These are phyloP conservation scores for Sula dactylatra DNA, from an alignment of 2,113 vertebrate species.

Conservation along the genomic window DNA sequence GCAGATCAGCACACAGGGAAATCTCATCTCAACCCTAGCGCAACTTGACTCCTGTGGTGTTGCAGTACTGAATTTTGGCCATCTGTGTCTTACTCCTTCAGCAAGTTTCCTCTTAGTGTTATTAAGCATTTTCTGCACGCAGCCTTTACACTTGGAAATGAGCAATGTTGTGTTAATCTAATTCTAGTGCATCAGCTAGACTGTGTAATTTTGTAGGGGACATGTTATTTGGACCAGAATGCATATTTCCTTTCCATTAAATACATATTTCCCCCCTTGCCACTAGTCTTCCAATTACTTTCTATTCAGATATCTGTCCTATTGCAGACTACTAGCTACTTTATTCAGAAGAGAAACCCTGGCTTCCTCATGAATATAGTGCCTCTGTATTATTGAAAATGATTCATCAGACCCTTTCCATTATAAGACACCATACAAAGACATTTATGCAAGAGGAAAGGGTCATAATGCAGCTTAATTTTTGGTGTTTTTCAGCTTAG, in stretches of 20 bases:
- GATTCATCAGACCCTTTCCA: neutral
- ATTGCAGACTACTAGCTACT: neutral
- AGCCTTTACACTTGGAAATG: conserved; percentile 70
- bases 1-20: conserved; percentile 2
- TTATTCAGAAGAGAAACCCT: neutral
- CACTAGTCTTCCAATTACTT: neutral
- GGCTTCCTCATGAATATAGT: neutral
- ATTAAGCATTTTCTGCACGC: conserved; percentile 68
- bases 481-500: neutral
- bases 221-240: neutral
- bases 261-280: neutral
- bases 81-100: conserved; percentile 67
- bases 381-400: neutral
- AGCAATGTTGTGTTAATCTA: conserved; percentile 52
- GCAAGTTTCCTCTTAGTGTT: conserved; percentile 67
- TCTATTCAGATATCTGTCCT: neutral
- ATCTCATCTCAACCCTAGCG: conserved; percentile 30
- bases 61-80: conserved; percentile 63
- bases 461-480: neutral
- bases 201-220: neutral
- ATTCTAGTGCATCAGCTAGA: conserved; percentile 18
- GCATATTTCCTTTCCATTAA: neutral
- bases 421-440: neutral
- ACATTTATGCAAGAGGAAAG: neutral
- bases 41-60: conserved; percentile 43